phyloP scores from a whole-genome alignment of 2,888 invertebrate species.

The Nephrocerus scutellatus region DNA sequence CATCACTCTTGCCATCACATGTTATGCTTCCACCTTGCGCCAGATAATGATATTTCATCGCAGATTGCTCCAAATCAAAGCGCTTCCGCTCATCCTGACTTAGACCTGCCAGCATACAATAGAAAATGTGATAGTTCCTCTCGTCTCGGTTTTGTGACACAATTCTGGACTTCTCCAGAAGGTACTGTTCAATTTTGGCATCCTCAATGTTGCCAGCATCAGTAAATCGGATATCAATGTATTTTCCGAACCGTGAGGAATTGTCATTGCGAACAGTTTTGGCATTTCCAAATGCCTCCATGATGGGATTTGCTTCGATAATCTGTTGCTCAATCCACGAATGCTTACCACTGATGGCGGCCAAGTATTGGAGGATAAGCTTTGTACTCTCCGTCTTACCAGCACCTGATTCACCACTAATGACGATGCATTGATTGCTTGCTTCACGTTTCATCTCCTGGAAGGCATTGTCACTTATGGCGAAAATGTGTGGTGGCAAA shows the following conservation, averaged over 20 bases:
- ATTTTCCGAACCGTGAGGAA: constrained; percentile 93
- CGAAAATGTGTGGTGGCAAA: constrained; percentile 90
- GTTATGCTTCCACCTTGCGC: constrained; percentile 60
- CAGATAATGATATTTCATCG: constrained; percentile 72
- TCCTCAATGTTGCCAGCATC: constrained; percentile 80
- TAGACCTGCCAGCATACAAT: constrained; percentile 80
- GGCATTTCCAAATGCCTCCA: constrained; percentile 96
- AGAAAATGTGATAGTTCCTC: constrained; percentile 94
- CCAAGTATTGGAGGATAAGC: constrained; percentile 85
- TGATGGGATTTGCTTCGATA: constrained; percentile 90
- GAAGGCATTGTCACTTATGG: constrained; percentile 88
- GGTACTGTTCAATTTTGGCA: constrained; percentile 89
- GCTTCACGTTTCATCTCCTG: constrained; percentile 66
- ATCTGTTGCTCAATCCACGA: constrained; percentile 98
- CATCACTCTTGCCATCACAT: constrained; percentile 72
- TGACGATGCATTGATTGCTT: constrained; percentile 88
- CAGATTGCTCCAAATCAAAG: constrained; percentile 57
- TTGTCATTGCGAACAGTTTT: constrained; percentile 94
- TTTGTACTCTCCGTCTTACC: constrained; percentile 97
- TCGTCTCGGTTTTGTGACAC: constrained; percentile 85
- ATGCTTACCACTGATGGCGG: constrained; percentile 89
- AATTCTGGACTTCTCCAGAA: constrained; percentile 88
- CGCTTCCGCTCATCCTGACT: constrained; percentile 69
- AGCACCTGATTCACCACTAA: constrained; percentile 94
- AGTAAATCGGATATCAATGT: constrained; percentile 84